Conservation (phyloP, 2,888 invertebrate genomes). For the Pomacea canaliculata region DNA sequence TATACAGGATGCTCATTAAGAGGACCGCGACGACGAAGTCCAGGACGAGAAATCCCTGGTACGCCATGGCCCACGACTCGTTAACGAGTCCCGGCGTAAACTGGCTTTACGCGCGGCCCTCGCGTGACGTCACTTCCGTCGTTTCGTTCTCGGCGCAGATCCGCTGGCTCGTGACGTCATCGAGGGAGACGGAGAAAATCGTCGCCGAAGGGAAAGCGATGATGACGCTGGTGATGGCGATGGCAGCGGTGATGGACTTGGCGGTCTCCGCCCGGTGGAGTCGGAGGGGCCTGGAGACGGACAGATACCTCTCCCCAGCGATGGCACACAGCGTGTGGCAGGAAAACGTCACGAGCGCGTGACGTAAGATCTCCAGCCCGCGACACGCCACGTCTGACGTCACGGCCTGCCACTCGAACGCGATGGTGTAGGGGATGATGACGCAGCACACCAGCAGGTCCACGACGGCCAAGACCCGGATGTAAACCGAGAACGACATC, state of each 20-base stretch:
- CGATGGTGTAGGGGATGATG: constrained; percentile 28
- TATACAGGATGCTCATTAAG: constrained; percentile 8
- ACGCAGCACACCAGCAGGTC: constrained; percentile 26
- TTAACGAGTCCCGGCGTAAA: constrained; percentile 22
- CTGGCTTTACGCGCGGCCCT: constrained; percentile 24
- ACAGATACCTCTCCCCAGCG: constrained; percentile 25
- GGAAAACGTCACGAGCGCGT: constrained; percentile 20
- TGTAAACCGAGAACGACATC: constrained; percentile 7
- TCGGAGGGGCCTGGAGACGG: constrained; percentile 22
- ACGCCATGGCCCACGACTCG: constrained; percentile 16
- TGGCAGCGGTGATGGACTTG: background rate
- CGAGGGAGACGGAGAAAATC: constrained; percentile 9
- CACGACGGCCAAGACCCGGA: constrained; percentile 14
- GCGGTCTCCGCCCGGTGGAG: background rate
- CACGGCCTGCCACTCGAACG: constrained; percentile 19
- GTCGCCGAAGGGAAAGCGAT: constrained; percentile 10
- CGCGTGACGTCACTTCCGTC: constrained; percentile 8
- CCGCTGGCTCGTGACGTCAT: background rate
- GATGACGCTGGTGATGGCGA: constrained; percentile 2
- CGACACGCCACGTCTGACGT: constrained; percentile 20
- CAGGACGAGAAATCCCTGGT: constrained; percentile 20
- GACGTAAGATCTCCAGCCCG: constrained; percentile 19
- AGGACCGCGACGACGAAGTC: constrained; percentile 7
- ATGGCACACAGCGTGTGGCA: constrained; percentile 18
- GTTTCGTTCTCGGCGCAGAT: background rate